Evolutionary conservation across 2,113 vertebrate species (phyloP).

Genomic region (Rhynchomys soricoides): DNA sequence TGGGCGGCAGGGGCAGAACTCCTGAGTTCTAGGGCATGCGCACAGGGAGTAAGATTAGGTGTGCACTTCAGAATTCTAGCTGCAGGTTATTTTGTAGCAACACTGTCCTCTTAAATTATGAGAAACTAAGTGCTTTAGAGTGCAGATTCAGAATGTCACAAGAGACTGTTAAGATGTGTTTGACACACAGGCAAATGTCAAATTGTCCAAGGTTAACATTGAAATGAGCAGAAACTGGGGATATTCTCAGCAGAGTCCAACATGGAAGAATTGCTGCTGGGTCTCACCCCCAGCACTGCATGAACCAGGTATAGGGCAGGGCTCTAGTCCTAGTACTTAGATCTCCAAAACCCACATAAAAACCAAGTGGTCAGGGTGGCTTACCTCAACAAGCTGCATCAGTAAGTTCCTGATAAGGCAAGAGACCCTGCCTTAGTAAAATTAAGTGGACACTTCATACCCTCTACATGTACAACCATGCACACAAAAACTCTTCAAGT

Average conservation of each 20-base stretch:
- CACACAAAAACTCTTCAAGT: background rate
- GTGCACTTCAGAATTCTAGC: slow-evolving; percentile 14
- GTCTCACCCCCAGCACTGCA: background rate
- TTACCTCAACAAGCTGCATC: background rate
- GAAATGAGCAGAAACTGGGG: background rate
- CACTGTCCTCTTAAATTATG: background rate
- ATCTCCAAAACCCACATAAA: background rate
- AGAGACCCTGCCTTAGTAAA: background rate
- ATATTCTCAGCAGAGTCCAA: background rate
- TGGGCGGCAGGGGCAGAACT: background rate
- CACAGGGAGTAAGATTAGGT: background rate
- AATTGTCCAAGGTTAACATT: background rate
- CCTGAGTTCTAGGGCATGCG: background rate
- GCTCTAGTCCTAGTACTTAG: background rate
- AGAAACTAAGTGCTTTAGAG: slow-evolving; percentile 3
- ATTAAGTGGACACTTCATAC: background rate
- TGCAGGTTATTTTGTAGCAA: slow-evolving; percentile 8
- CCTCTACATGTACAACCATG: background rate
- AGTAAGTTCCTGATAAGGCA: no score
- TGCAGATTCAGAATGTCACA: background rate
- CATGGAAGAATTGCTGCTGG: background rate
- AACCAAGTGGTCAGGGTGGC: background rate
- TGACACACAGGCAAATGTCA: background rate
- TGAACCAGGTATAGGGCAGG: background rate
- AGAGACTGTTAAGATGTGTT: background rate